phyloP scores from a whole-genome alignment of 2,113 vertebrate species.

The Eclectus roratus region DNA sequence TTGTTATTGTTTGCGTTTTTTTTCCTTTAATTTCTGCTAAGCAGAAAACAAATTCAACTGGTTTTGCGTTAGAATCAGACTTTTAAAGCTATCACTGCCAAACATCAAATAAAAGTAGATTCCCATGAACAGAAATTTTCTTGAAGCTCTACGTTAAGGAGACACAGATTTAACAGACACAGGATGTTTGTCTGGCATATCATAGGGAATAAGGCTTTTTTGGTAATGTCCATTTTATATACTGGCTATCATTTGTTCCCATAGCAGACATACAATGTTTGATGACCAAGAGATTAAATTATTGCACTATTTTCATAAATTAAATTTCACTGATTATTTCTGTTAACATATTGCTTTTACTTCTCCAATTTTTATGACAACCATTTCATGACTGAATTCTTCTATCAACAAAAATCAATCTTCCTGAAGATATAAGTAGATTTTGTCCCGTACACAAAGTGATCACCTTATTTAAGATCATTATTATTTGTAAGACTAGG shows the following conservation, averaged over 20 bases:
- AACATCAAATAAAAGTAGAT: not conserved
- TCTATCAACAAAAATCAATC: not conserved
- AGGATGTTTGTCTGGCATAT: not conserved
- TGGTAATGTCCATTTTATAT: not conserved
- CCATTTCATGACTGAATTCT: not conserved
- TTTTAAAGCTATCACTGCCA: not conserved
- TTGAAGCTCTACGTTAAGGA: not conserved
- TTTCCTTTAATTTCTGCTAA: not conserved
- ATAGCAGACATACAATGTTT: not conserved
- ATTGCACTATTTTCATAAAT: not conserved
- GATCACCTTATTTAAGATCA: not conserved
- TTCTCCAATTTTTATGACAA: not conserved
- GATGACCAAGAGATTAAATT: not conserved
- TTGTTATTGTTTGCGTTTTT: not conserved
- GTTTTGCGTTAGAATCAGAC: not conserved
- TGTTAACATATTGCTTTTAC: not conserved
- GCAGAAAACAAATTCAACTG: not conserved
- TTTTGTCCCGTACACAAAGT: not conserved
- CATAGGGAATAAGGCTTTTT: not conserved
- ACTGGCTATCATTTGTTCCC: not conserved
- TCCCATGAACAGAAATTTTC: not conserved
- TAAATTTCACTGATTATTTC: not conserved
- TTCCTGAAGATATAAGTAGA: not conserved
- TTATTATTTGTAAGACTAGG: not conserved
- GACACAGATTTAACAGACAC: not conserved